phyloP scores from a whole-genome alignment of 2,797 vertebrate genomes.

The Fundulus diaphanus region DNA sequence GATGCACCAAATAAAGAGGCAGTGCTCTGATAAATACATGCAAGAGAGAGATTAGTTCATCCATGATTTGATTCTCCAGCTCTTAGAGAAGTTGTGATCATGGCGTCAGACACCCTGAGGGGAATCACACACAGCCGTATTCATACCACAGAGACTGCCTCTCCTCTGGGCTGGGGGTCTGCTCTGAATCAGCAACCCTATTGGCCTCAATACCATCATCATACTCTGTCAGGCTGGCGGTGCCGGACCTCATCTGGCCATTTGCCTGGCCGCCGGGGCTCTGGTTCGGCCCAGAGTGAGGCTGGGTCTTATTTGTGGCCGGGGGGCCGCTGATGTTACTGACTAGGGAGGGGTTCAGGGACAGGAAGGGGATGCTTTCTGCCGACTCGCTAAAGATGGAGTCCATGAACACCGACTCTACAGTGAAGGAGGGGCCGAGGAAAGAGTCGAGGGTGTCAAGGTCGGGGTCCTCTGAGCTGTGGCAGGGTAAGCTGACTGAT shows the following conservation, averaged over 20 bases:
- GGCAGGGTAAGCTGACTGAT: slow-evolving; percentile 81
- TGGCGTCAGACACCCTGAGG: slow-evolving; percentile 29
- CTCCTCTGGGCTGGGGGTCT: slow-evolving; percentile 87
- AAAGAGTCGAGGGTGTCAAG: slow-evolving; percentile 79
- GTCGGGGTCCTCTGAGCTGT: slow-evolving; percentile 74
- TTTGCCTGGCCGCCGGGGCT: slow-evolving; percentile 66
- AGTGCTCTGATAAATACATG: slow-evolving; percentile 73
- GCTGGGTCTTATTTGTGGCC: slow-evolving; percentile 65
- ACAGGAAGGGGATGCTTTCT: slow-evolving; percentile 87
- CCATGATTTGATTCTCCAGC: slow-evolving; percentile 21
- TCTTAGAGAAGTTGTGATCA: slow-evolving; percentile 16
- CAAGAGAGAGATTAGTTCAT: slow-evolving; percentile 42
- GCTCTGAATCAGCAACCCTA: slow-evolving; percentile 66
- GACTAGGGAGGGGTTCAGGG: slow-evolving; percentile 94
- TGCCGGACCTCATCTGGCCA: slow-evolving; percentile 53
- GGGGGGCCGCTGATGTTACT: slow-evolving; percentile 92
- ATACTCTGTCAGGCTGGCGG: slow-evolving; percentile 37
- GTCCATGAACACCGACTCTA: slow-evolving; percentile 82
- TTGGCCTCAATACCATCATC: slow-evolving; percentile 53
- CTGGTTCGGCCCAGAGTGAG: slow-evolving; percentile 55
- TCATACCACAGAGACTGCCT: slow-evolving; percentile 96
- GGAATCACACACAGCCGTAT: slow-evolving; percentile 94
- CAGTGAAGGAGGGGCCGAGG: slow-evolving; percentile 81
- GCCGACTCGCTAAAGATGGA: slow-evolving; percentile 81
- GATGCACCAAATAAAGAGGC: slow-evolving; percentile 43